Evolutionary conservation across 2,113 vertebrate genomes (phyloP).

Genomic region (Gracilinanus agilis): DNA sequence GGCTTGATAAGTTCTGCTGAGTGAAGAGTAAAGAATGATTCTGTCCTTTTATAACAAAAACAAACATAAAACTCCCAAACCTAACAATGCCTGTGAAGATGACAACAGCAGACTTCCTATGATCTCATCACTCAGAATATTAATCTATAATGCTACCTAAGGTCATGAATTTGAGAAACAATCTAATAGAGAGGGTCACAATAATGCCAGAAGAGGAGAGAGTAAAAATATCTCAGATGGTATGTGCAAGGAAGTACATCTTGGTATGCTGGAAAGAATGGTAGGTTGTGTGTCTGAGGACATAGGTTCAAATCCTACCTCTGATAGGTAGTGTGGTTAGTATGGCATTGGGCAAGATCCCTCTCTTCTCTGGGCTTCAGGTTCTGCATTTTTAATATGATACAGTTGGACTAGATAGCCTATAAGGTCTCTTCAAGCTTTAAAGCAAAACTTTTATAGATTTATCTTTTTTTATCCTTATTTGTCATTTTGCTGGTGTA

Average conservation of each 20-base stretch:
- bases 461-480: neutral
- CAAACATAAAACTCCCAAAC: neutral
- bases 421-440: neutral
- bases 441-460: neutral
- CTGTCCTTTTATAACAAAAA: constrained; percentile 30
- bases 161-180: constrained; percentile 19
- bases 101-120: neutral
- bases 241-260: neutral
- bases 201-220: neutral
- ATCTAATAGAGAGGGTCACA: constrained; percentile 22
- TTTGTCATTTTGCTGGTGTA: neutral
- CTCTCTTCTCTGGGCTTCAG: neutral
- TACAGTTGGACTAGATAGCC: neutral
- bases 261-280: neutral
- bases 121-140: constrained; percentile 7
- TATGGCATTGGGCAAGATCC: neutral
- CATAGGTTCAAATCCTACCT: neutral
- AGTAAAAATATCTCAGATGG: constrained; percentile 9
- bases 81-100: neutral
- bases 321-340: neutral
- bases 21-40: constrained; percentile 21
- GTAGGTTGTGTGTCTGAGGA: neutral
- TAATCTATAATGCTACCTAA: constrained; percentile 36
- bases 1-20: constrained; percentile 41
- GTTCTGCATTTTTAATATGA: neutral